Conservation (phyloP, 2,113 vertebrate species). For the Thryonomys swinderianus region DNA sequence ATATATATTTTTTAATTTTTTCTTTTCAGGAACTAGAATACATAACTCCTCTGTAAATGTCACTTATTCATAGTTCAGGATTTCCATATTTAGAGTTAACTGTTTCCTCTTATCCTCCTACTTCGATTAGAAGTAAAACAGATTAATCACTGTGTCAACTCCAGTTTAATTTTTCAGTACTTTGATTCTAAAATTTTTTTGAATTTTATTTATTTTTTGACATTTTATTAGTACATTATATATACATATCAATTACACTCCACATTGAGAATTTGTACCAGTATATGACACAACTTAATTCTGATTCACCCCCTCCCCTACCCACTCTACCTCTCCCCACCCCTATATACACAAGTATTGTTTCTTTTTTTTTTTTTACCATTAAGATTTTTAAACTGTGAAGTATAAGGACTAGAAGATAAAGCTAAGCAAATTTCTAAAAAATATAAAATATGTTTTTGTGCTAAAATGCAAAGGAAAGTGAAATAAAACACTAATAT, state of each 20-base stretch:
- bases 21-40: constrained; percentile 31
- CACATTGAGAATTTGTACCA: no score
- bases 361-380: no score
- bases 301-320: no score
- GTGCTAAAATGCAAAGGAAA: not conserved
- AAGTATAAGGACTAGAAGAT: not conserved
- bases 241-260: no score
- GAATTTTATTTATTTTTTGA: no score
- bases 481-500: constrained; percentile 30
- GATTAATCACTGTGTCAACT: constrained; percentile 8
- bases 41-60: not conserved
- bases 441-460: constrained; percentile 26
- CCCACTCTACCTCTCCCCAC: no score
- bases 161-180: not conserved
- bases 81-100: constrained; percentile 14
- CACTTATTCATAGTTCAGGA: constrained; percentile 25
- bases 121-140: constrained; percentile 12
- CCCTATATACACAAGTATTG: no score
- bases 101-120: constrained; percentile 1
- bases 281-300: no score
- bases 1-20: not conserved
- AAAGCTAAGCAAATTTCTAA: not conserved
- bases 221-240: no score
- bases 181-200: constrained; percentile 34
- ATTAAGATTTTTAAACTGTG: constrained; percentile 39